A percentile compares a stretch with the other conserved stretches of the same genome.
phyloP scores from a whole-genome alignment of 2,888 invertebrate genomes.

The Hyposoter didymator region DNA sequence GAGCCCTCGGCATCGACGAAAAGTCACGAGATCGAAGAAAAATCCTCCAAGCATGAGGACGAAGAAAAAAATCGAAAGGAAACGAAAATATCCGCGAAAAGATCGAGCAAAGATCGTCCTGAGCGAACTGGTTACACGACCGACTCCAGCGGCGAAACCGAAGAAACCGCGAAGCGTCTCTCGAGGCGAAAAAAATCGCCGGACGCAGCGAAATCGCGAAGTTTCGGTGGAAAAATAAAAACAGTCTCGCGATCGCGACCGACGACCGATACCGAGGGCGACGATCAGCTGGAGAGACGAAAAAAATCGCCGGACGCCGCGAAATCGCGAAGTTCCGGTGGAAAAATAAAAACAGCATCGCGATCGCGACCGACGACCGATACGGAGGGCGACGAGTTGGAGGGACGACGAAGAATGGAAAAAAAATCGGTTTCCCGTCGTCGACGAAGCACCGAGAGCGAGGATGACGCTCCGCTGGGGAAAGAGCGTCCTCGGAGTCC shows the following conservation, averaged over 20 bases:
- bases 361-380: constrained; percentile 66
- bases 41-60: neutral
- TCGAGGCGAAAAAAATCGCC: constrained; percentile 73
- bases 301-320: constrained; percentile 74
- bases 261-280: constrained; percentile 63
- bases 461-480: constrained; percentile 34
- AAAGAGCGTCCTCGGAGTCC: constrained; percentile 32
- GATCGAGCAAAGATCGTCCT: constrained; percentile 64
- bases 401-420: constrained; percentile 56
- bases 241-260: constrained; percentile 62
- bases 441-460: constrained; percentile 56
- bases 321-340: constrained; percentile 1
- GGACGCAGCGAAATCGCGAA: constrained; percentile 64
- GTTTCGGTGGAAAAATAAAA: constrained; percentile 16
- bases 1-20: neutral
- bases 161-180: constrained; percentile 59
- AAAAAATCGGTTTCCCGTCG: constrained; percentile 55
- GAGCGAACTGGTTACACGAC: constrained; percentile 71
- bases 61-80: constrained; percentile 12
- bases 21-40: neutral
- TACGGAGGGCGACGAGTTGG: constrained; percentile 41
- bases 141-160: constrained; percentile 78
- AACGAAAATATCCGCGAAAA: neutral
- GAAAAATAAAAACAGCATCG: constrained; percentile 53
- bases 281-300: constrained; percentile 39